Evolutionary conservation across 2,113 vertebrate species (phyloP).

Genomic region (Eulemur macaco): DNA sequence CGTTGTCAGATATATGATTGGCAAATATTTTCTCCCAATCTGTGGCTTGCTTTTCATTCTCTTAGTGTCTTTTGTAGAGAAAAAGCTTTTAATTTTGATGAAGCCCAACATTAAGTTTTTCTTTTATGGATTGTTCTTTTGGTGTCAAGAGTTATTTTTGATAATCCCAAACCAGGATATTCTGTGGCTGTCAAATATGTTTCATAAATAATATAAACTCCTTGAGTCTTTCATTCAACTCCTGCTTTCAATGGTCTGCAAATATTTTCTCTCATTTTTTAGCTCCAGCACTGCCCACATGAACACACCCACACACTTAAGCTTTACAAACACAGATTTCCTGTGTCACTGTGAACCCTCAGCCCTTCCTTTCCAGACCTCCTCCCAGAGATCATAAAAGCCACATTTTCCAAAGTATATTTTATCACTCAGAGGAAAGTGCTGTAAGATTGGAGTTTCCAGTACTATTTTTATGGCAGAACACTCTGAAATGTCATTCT

Average conservation of each 20-base stretch:
- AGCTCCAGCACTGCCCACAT: neutral
- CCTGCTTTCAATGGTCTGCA: neutral
- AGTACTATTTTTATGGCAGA: neutral
- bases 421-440: slow-evolving; percentile 10
- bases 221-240: neutral
- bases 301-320: slow-evolving; percentile 41
- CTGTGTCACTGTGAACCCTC: slow-evolving; percentile 19
- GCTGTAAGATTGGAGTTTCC: neutral
- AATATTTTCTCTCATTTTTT: slow-evolving; percentile 8
- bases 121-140: neutral
- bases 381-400: slow-evolving; percentile 41
- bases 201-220: neutral
- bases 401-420: slow-evolving; percentile 54
- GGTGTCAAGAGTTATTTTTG: neutral
- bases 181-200: neutral
- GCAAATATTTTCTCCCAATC: neutral
- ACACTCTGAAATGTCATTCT: neutral
- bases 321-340: slow-evolving; percentile 46
- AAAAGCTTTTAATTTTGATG: neutral
- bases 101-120: neutral
- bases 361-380: neutral
- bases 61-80: neutral
- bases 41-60: neutral
- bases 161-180: neutral
- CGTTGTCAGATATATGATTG: neutral